Evolutionary conservation across 2,113 vertebrate genomes (phyloP).

Genomic region (Crypturellus undulatus): DNA sequence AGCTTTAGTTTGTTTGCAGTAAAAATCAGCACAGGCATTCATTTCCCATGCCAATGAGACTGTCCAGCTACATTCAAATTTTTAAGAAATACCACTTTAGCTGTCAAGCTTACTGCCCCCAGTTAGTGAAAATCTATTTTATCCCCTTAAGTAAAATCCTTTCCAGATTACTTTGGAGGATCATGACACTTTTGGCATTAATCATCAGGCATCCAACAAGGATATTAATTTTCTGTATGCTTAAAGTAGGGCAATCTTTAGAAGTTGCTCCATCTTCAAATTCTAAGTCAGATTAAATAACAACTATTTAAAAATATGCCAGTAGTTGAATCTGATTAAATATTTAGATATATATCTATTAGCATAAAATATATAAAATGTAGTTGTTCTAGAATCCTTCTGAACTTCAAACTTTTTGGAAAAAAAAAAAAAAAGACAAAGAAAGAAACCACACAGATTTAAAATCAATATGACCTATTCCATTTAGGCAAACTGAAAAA

Average conservation of each 20-base stretch:
- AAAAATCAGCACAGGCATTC: neutral
- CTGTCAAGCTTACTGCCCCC: constrained; percentile 26
- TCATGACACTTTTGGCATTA: constrained; percentile 51
- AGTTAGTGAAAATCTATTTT: constrained; percentile 26
- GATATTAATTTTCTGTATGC: neutral
- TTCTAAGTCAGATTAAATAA: constrained; percentile 24
- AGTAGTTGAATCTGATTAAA: neutral
- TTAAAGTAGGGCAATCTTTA: constrained; percentile 39
- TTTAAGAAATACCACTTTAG: neutral
- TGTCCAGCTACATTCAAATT: constrained; percentile 1
- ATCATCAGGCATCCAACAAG: constrained; percentile 32
- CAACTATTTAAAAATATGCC: neutral
- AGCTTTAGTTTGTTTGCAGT: neutral
- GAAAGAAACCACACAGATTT: neutral
- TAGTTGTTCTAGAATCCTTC: neutral
- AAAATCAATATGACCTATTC: neutral
- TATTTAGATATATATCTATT: neutral
- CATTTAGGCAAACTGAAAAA: neutral
- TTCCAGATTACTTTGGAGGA: constrained; percentile 42
- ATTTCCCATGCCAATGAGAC: constrained; percentile 4
- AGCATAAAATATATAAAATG: neutral
- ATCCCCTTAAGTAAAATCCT: constrained; percentile 59
- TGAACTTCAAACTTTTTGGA: neutral
- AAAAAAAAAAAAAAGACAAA: neutral
- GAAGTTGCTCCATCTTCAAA: constrained; percentile 30